Conservation (phyloP, 1,140 invertebrate genomes). For the Andrena cerasifolii region DNA sequence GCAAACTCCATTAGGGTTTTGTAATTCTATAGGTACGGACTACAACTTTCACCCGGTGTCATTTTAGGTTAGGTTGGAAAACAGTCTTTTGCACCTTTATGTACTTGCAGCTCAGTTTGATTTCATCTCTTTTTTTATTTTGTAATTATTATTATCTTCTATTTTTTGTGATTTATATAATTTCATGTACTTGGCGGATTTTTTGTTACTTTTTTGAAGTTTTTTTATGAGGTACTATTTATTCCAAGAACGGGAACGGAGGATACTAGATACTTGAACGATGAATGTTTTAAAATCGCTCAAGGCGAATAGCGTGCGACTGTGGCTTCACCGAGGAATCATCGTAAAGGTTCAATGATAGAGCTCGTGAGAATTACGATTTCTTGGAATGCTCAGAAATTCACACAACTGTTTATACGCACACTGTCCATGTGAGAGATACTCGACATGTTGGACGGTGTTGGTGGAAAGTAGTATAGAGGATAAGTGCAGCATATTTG, state of each 20-base stretch:
- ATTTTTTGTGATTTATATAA: too few relatives aligned
- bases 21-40: too few relatives aligned
- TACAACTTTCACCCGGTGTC: too few relatives aligned
- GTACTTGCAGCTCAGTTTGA: too few relatives aligned
- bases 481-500: too few relatives aligned
- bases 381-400: slow-evolving; percentile 46
- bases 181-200: too few relatives aligned
- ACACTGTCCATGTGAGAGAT: not conserved
- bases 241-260: not conserved
- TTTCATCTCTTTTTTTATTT: too few relatives aligned
- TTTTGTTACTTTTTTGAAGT: too few relatives aligned
- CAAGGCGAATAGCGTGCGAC: slow-evolving; percentile 40
- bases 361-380: slow-evolving; percentile 60
- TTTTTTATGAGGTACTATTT: not conserved
- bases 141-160: too few relatives aligned
- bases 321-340: slow-evolving; percentile 44
- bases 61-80: too few relatives aligned
- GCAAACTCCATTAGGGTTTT: too few relatives aligned
- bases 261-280: not conserved
- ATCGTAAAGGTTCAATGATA: slow-evolving; percentile 44
- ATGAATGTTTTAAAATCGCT: slow-evolving; percentile 19
- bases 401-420: slow-evolving; percentile 50
- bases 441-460: not conserved
- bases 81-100: too few relatives aligned
- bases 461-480: slow-evolving; percentile 14